phyloP scores from a whole-genome alignment of 2,113 vertebrate genomes.

The western clawed frog (Xenopus tropicalis) region UCB_Xtro_10.0 CM004449.2:99192501-99193000 shows the following conservation, averaged over 20 bases:
- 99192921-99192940: conserved; percentile 80
- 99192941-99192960: conserved; percentile 72
- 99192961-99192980: conserved; percentile 86
- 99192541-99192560: conserved; percentile 81
- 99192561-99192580: conserved; percentile 26
- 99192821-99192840: conserved; percentile 53
- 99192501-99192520: conserved; percentile 56
- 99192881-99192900: conserved; percentile 77
- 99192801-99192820: conserved; percentile 73
- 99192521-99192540: conserved; percentile 76
- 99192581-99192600: conserved; percentile 21
- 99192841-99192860: conserved; percentile 68
- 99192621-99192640: not conserved
- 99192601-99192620: conserved; percentile 5
- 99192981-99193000: conserved; percentile 82
- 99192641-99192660: conserved; percentile 17
- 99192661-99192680: conserved; percentile 25
- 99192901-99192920: conserved; percentile 72
- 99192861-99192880: conserved; percentile 64
- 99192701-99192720: conserved; percentile 10
- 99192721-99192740: conserved; percentile 7
- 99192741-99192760: conserved; percentile 9
- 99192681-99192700: conserved; percentile 13
- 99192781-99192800: conserved; percentile 86
- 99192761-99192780: not conserved